Percentiles rank a stretch among this genome's conserved stretches.
Conservation (phyloP, 2,797 vertebrate species). For the Acanthopagrus latus region DNA sequence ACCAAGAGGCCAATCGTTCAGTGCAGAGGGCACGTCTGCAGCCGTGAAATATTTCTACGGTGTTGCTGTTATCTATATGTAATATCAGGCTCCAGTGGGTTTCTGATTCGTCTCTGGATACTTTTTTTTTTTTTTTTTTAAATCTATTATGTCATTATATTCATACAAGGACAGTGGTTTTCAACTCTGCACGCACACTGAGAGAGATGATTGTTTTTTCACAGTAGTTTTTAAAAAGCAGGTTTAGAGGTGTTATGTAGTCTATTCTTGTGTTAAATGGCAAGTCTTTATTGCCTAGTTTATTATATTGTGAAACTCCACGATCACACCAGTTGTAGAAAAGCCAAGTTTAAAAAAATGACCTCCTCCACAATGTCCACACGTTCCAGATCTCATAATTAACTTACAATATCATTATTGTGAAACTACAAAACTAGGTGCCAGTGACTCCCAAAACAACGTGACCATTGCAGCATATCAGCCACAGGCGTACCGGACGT, state of each 20-base stretch:
- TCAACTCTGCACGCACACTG: background rate
- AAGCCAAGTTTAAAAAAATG: too few relatives aligned
- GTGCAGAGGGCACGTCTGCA: slow-evolving; percentile 11
- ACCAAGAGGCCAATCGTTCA: slow-evolving; percentile 13
- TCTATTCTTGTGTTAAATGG: too few relatives aligned
- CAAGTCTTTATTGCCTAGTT: too few relatives aligned
- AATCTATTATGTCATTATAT: background rate
- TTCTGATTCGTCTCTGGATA: background rate
- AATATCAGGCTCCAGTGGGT: slow-evolving; percentile 33
- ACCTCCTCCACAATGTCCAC: too few relatives aligned
- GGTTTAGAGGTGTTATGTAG: too few relatives aligned
- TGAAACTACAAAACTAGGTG: too few relatives aligned
- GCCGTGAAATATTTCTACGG: slow-evolving; percentile 13
- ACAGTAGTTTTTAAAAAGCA: background rate
- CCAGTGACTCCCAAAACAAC: too few relatives aligned
- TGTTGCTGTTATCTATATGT: slow-evolving; percentile 4
- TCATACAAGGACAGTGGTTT: too few relatives aligned
- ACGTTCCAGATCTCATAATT: too few relatives aligned
- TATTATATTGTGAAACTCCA: background rate
- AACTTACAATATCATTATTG: too few relatives aligned
- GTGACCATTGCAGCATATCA: too few relatives aligned
- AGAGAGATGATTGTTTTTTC: background rate
- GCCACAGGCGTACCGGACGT: too few relatives aligned
- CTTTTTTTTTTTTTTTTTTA: background rate
- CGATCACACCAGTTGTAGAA: background rate